phyloP scores from a whole-genome alignment of 2,113 vertebrate genomes.

The Rhipidura dahli region DNA sequence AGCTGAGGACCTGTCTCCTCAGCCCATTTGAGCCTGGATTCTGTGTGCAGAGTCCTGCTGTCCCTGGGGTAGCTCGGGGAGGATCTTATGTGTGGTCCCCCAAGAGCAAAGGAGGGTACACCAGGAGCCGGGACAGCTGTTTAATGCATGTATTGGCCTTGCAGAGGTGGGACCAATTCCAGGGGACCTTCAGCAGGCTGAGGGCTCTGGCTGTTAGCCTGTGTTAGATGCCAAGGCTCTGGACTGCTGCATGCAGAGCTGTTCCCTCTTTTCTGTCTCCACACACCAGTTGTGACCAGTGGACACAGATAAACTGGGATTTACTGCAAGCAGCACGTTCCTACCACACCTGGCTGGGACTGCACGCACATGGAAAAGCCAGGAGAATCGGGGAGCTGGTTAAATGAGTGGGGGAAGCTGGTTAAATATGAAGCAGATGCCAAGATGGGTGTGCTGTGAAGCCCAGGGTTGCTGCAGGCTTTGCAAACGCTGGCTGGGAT shows the following conservation, averaged over 20 bases:
- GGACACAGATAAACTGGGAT: not conserved
- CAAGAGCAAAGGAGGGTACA: not conserved
- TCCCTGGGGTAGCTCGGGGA: not conserved
- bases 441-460: not conserved
- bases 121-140: not conserved
- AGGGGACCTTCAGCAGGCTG: not conserved
- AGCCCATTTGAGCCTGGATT: not conserved
- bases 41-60: not conserved
- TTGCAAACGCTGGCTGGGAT: accelerated
- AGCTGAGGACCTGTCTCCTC: not conserved
- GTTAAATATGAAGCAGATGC: not conserved
- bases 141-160: not conserved
- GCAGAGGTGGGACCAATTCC: not conserved
- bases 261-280: not conserved
- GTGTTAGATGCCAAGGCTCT: not conserved
- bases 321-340: not conserved
- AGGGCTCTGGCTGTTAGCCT: not conserved
- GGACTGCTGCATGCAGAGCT: not conserved
- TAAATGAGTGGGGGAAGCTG: too few species aligned
- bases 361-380: not conserved
- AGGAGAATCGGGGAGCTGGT: not conserved
- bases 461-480: not conserved
- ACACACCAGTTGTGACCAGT: not conserved
- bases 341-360: not conserved
- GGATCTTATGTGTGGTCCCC: not conserved